Evolutionary conservation across 1,140 invertebrate species (phyloP).

Genomic region (silkworm (Bombyx mori)): ASM3026992v2 NC_085133.1:3772001-3772500

Average conservation of each 20-base stretch:
- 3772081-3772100: conserved; percentile 17
- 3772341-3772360: conserved; percentile 37
- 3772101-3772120: conserved; percentile 18
- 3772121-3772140: conserved; percentile 25
- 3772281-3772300: conserved; percentile 51
- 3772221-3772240: conserved; percentile 42
- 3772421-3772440: conserved; percentile 35
- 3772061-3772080: neutral
- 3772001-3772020: conserved; percentile 35
- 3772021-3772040: conserved; percentile 20
- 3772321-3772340: conserved; percentile 42
- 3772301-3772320: conserved; percentile 40
- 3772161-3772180: conserved; percentile 42
- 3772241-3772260: conserved; percentile 59
- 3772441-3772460: conserved; percentile 36
- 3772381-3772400: conserved; percentile 63
- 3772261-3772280: conserved; percentile 57
- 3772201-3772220: conserved; percentile 64
- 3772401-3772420: conserved; percentile 62
- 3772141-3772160: conserved; percentile 49
- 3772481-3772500: conserved; percentile 57
- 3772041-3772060: conserved; percentile 9
- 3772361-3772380: conserved; percentile 57
- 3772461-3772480: conserved; percentile 38
- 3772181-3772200: conserved; percentile 67